Conservation (phyloP, 37 sponge, comb jelly and placozoan species). For the Trichoplax adhaerens region DNA sequence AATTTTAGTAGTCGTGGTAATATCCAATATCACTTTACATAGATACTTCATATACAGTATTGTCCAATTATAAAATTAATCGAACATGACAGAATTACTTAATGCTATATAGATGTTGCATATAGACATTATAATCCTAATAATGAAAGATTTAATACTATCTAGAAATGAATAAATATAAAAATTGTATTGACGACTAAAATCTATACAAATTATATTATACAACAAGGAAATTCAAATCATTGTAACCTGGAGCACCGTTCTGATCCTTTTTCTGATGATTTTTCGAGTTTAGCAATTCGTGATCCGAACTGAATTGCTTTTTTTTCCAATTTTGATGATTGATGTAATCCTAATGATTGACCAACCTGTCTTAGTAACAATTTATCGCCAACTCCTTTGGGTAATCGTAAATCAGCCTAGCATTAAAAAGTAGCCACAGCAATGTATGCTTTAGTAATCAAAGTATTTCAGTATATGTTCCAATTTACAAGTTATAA, state of each 20-base stretch:
- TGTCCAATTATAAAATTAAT: no score
- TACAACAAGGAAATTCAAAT: no score
- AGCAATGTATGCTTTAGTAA: not conserved
- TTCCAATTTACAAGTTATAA: not conserved
- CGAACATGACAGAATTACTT: no score
- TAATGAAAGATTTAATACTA: no score
- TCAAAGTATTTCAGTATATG: not conserved
- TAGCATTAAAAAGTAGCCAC: slow-evolving; percentile 3
- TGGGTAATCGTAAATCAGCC: slow-evolving; percentile 61
- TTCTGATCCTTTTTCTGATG: slow-evolving; percentile 51
- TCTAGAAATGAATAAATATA: no score
- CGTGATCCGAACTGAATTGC: slow-evolving; percentile 97
- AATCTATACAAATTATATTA: no score
- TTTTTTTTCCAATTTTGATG: slow-evolving; percentile 53
- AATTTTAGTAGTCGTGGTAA: no score
- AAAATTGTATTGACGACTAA: no score
- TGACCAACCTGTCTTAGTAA: slow-evolving; percentile 67
- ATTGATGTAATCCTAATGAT: slow-evolving; percentile 43
- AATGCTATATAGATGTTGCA: no score
- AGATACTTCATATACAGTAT: no score
- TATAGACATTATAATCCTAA: no score
- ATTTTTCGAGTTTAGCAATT: slow-evolving; percentile 62
- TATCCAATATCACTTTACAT: no score
- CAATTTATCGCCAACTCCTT: slow-evolving; percentile 86
- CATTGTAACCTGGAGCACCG: slow-evolving; percentile 32